Base-by-base conservation (phyloP, 1,140 invertebrate genomes). In the Neomicropteryx cornuta region DNA sequence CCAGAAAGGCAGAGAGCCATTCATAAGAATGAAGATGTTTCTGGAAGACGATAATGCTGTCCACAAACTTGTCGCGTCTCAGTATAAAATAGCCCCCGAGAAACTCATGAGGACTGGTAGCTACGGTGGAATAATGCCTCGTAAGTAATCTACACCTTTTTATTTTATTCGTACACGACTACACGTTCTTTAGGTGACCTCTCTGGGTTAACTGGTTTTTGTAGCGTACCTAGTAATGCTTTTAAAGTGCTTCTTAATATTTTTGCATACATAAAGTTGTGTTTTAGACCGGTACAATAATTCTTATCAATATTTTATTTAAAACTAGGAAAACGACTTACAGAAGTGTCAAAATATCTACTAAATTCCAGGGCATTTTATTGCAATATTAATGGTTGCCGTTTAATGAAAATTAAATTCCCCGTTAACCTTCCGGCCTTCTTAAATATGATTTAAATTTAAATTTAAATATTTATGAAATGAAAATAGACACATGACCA, bases 21-120 rank as follows among this genome's bases (percentile, higher is more conserved):
- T 97, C 65, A 96, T 97, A 39, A 73, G 93, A 35, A 97, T 97
- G 93, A 93, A 95, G 61, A 92, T 97, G 83, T 97, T 97, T 64
- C 68, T 97, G 31, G 91, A 96, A 60, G 91, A 97, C 57, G 89
- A 96, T 44, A 94, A 97, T 52, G 92, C 94, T 3, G 91, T 97
- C 2, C 90, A 95, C 57, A 95, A 95, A 58, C 63, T 97, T 41
- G 92, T 97, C 3, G 92, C 92, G 33, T 93, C 87, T 37, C 95
- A 97, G 67, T 97, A 96, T 66, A 96, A 95, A 71, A 97, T 96
- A 27, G 90, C 91, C 2, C 90, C 92, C 5, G 92, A 97, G 62
- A 92, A 95, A 58, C 70, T 94, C 14, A 93, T 94, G 90, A 75
- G 89, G 55, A 94, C 88, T 38, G 87, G 88, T 53, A 88, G 87